These are phyloP conservation scores for Netelia inedita DNA, from an alignment of 2,888 invertebrate genomes.

Conservation along the genomic window DNA sequence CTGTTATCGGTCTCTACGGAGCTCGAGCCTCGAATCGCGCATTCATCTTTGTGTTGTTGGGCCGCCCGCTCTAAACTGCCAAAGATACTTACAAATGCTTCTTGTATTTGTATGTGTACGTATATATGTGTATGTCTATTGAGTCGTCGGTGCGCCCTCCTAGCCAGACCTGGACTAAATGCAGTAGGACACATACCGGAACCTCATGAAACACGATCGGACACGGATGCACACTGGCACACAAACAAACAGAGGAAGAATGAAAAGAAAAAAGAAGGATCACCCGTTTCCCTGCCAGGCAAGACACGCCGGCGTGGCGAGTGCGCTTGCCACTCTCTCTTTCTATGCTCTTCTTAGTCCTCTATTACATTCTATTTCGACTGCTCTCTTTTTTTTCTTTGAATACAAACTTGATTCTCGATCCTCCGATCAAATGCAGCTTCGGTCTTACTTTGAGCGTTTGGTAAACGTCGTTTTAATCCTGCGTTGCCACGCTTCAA, in stretches of 20 bases:
- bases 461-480: too few relatives aligned
- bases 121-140: slow-evolving; percentile 75
- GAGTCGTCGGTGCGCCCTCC: slow-evolving; percentile 81
- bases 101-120: slow-evolving; percentile 20
- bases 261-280: slow-evolving; percentile 52
- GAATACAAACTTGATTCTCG: slow-evolving; percentile 26
- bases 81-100: slow-evolving; percentile 44
- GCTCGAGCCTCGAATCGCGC: slow-evolving; percentile 64
- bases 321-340: slow-evolving; percentile 53
- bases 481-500: too few relatives aligned
- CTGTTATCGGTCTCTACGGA: slow-evolving; percentile 56
- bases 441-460: too few relatives aligned
- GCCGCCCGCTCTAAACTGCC: slow-evolving; percentile 60
- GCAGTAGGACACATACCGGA: slow-evolving; percentile 73
- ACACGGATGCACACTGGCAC: slow-evolving; percentile 82
- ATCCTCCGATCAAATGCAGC: not conserved
- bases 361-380: slow-evolving; percentile 2
- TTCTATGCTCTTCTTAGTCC: slow-evolving; percentile 12
- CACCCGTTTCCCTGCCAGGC: slow-evolving; percentile 61
- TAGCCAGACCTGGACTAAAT: slow-evolving; percentile 72
- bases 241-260: slow-evolving; percentile 80
- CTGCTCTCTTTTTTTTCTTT: slow-evolving; percentile 25
- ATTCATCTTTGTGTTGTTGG: slow-evolving; percentile 69
- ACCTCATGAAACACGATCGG: slow-evolving; percentile 83
- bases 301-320: slow-evolving; percentile 67